Percentiles rank a stretch among this genome's conserved stretches.
These are phyloP conservation scores for Bos javanicus DNA, from an alignment of 2,113 vertebrate species.

Conservation along the genomic window DNA sequence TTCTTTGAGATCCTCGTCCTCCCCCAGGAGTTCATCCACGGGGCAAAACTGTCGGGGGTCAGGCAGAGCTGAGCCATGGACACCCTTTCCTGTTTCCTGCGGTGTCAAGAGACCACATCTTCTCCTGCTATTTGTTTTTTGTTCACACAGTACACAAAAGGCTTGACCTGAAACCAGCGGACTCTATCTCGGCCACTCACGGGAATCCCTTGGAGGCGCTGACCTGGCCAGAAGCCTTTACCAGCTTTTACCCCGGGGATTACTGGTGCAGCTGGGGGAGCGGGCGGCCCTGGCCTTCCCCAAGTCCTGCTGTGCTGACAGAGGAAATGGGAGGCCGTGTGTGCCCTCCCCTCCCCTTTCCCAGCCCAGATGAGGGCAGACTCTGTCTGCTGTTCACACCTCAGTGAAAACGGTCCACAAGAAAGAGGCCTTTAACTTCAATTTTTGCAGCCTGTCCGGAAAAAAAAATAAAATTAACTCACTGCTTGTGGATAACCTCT, in stretches of 20 bases:
- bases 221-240: neutral
- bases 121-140: neutral
- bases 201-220: fast-evolving
- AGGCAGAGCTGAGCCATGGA: neutral
- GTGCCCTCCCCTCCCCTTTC: neutral
- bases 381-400: neutral
- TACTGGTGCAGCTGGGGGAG: fast-evolving
- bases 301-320: neutral
- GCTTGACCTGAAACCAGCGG: neutral
- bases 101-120: neutral
- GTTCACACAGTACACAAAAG: neutral
- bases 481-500: too few relatives aligned
- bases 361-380: neutral
- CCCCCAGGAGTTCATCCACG: neutral
- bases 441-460: neutral
- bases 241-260: neutral
- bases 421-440: neutral
- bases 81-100: too few relatives aligned
- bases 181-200: fast-evolving
- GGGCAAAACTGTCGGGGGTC: neutral
- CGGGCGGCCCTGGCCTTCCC: fast-evolving
- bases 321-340: neutral
- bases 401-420: neutral
- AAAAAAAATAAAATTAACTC: neutral
- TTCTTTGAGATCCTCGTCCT: neutral